Evolutionary conservation across 1,140 invertebrate genomes (phyloP), one percentile per base, ranked within the genome.

Genomic region (Acromyrmex heyeri): DNA sequence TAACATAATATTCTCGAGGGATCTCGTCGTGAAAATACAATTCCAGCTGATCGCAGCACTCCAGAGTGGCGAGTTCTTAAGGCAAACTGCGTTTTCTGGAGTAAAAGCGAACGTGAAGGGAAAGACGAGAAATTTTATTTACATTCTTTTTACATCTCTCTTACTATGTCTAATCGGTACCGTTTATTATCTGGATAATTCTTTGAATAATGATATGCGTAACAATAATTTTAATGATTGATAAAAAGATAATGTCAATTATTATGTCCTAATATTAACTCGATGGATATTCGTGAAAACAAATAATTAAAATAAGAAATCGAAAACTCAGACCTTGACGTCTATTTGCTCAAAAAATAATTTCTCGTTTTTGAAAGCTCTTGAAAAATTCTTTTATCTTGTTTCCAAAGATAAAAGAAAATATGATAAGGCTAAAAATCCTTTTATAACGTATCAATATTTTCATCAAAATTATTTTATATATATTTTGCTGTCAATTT

Each of bases 81-180:
- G 24, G 38, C 18, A 24, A 86, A 75, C 61, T 59, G 69, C 76
- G 30, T 82, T 76, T 62, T 50, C 34, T 38, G 34, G 8, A 27
- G 55, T 64, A 64, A 44, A 82, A 69, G 59, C 53, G 24, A 86
- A 88, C 24, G 18, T 48, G 50, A 78, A 79, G 55, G 10, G 30
- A 21, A 3, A 48, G 38, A 75, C 21, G 57, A 76, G 57, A 53
- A 86, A 82, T 89, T 90, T 89, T 90, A 90, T 90, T 89, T 89
- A 90, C 85, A 89, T 53, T 21, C 21, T 76, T 75, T 73, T 78
- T 87, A 86, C 69, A 81, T 34, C n/a, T 79, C 30, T 79, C 30
- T 79, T 44, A 38, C 8, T n/a, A 44, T 12, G 7, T 44, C 38
- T 38, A 53, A 38, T 75, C 14, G 30, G 4, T 61, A 27, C 16